Evolutionary conservation across 2,888 invertebrate species (phyloP).

Genomic region (Eledona agricola): DNA sequence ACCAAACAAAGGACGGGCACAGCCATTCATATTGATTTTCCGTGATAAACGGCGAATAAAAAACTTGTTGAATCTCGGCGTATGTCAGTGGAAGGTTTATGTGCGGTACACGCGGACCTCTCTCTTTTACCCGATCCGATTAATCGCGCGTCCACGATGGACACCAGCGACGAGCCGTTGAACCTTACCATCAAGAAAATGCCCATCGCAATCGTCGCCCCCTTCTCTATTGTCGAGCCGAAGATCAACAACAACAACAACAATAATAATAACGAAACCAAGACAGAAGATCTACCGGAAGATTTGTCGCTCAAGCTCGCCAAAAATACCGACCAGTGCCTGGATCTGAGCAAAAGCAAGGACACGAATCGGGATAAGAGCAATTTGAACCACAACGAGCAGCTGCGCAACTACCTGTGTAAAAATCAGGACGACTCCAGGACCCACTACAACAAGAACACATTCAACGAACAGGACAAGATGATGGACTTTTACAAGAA

Average conservation of each 20-base stretch:
- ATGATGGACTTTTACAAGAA: constrained; percentile 52
- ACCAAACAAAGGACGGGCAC: constrained; percentile 61
- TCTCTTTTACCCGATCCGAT: constrained; percentile 5
- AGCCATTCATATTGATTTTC: constrained; percentile 65
- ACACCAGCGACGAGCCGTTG: constrained; percentile 61
- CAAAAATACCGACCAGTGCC: constrained; percentile 41
- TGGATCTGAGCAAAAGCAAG: constrained; percentile 47
- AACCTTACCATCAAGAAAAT: constrained; percentile 65
- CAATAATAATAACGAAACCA: constrained; percentile 41
- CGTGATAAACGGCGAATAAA: constrained; percentile 63
- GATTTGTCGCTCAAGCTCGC: constrained; percentile 56
- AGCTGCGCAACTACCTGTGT: constrained; percentile 52
- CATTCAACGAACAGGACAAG: constrained; percentile 56
- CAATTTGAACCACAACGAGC: constrained; percentile 53
- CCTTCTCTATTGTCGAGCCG: constrained; percentile 54
- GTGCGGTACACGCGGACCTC: constrained; percentile 44
- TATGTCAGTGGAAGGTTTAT: constrained; percentile 45
- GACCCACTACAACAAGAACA: constrained; percentile 59
- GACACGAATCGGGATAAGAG: constrained; percentile 38
- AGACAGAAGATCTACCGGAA: constrained; percentile 61
- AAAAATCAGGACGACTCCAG: constrained; percentile 57
- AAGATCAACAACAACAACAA: constrained; percentile 45
- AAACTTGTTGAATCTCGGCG: constrained; percentile 66
- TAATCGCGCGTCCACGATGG: constrained; percentile 55
- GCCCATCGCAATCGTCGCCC: constrained; percentile 67